phyloP scores from a whole-genome alignment of 37 sponge, comb jelly and placozoan species.

The Oscarella lobularis region DNA sequence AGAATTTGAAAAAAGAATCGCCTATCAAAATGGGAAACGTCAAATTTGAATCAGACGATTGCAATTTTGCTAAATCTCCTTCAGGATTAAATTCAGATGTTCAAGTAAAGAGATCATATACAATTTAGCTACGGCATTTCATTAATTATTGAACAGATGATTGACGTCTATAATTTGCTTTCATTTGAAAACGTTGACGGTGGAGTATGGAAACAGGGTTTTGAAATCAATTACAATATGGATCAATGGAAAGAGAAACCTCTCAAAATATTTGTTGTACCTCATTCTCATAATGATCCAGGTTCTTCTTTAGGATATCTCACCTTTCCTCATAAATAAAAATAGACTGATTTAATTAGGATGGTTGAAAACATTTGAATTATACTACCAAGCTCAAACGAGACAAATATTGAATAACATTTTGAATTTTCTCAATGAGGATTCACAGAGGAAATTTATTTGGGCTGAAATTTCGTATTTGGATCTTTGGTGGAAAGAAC shows the following conservation, averaged over 20 bases:
- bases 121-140: no score
- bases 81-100: neutral
- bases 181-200: slow-evolving; percentile 69
- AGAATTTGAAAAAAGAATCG: no score
- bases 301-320: no score
- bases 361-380: slow-evolving; percentile 72
- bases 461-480: slow-evolving; percentile 89
- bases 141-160: slow-evolving; percentile 40
- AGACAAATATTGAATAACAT: slow-evolving; percentile 55
- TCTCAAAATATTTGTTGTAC: slow-evolving; percentile 70
- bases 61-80: neutral
- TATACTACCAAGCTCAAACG: slow-evolving; percentile 58
- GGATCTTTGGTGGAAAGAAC: slow-evolving; percentile 78
- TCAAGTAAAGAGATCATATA: no score
- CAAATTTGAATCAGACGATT: no score
- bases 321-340: neutral
- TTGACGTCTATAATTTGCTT: slow-evolving; percentile 34
- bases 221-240: slow-evolving; percentile 36
- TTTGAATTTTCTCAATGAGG: slow-evolving; percentile 27
- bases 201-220: slow-evolving; percentile 90
- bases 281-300: slow-evolving; percentile 93
- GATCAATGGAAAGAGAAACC: slow-evolving; percentile 21
- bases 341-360: slow-evolving; percentile 21
- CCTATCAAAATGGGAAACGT: no score
- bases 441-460: slow-evolving; percentile 47